Evolutionary conservation across 2,888 invertebrate species (phyloP).

Genomic region (Thecocarcelia acutangulata): DNA sequence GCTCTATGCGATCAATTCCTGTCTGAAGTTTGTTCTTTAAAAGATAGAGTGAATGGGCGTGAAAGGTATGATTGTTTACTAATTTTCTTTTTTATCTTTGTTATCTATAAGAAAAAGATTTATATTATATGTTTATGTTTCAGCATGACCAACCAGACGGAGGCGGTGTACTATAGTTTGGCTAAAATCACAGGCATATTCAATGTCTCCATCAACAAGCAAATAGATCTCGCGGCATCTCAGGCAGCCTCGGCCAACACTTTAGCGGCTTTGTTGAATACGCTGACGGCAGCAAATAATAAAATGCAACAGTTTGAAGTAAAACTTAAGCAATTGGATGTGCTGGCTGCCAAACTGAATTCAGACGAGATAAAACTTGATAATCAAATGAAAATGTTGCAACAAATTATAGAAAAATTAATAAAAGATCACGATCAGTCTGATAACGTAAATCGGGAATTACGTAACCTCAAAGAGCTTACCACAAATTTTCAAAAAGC

Average conservation of each 20-base stretch:
- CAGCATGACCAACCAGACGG: conserved; percentile 16
- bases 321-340: conserved; percentile 18
- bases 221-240: conserved; percentile 31
- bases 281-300: conserved; percentile 17
- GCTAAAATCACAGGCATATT: conserved; percentile 17
- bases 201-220: conserved; percentile 44
- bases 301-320: conserved; percentile 40
- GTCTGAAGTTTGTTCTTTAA: too few relatives aligned
- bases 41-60: too few relatives aligned
- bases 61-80: too few relatives aligned
- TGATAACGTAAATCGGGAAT: conserved; percentile 11
- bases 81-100: too few relatives aligned
- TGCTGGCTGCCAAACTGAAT: conserved; percentile 20
- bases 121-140: too few relatives aligned
- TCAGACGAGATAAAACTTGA: conserved; percentile 17
- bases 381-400: conserved; percentile 19
- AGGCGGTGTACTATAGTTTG: conserved; percentile 19
- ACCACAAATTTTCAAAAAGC: neutral
- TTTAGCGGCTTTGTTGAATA: neutral
- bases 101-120: too few relatives aligned
- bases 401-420: conserved; percentile 42
- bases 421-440: conserved; percentile 27
- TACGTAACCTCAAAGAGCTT: conserved; percentile 23
- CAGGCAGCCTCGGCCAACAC: neutral
- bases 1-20: too few relatives aligned